Conservation (phyloP, 2,113 vertebrate species). For the Crocuta crocuta region DNA sequence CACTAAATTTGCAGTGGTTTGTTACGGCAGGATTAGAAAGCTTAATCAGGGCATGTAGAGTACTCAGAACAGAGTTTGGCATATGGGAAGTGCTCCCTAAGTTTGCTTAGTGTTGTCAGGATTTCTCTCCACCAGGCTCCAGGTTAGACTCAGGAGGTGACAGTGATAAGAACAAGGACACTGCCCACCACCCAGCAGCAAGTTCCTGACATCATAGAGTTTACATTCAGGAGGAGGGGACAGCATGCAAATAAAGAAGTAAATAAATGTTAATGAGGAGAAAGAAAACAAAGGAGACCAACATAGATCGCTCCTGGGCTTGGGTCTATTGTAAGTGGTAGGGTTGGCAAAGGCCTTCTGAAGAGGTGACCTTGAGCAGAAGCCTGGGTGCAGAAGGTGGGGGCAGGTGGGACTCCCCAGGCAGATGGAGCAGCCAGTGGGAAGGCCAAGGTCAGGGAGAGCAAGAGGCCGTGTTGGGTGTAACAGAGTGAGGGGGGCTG, state of each 20-base stretch:
- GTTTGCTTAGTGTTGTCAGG: not conserved
- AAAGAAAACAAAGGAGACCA: not conserved
- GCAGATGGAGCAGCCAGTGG: too few relatives aligned
- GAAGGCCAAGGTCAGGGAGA: not conserved
- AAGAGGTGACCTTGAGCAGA: not conserved
- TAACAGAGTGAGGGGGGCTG: not conserved
- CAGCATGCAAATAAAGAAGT: not conserved
- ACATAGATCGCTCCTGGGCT: fast-evolving
- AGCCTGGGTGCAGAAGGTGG: not conserved
- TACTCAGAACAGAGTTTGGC: not conserved
- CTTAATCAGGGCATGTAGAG: too few relatives aligned
- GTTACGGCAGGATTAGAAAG: not conserved
- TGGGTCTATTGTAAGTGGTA: fast-evolving
- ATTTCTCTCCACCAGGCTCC: not conserved
- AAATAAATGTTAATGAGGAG: not conserved
- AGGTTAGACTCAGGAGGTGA: not conserved
- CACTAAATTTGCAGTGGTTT: not conserved
- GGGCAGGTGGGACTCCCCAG: not conserved
- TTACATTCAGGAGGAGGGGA: not conserved
- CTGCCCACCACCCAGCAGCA: not conserved
- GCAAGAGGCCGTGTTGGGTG: not conserved
- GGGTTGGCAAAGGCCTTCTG: not conserved
- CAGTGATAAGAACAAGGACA: not conserved
- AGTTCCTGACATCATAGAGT: not conserved
- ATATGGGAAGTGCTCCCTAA: not conserved